A percentile compares a stretch with the other conserved stretches of the same genome.
These are phyloP conservation scores for Stenolophus ochropezus DNA, from an alignment of 2,888 invertebrate species.

Conservation along the genomic window DNA sequence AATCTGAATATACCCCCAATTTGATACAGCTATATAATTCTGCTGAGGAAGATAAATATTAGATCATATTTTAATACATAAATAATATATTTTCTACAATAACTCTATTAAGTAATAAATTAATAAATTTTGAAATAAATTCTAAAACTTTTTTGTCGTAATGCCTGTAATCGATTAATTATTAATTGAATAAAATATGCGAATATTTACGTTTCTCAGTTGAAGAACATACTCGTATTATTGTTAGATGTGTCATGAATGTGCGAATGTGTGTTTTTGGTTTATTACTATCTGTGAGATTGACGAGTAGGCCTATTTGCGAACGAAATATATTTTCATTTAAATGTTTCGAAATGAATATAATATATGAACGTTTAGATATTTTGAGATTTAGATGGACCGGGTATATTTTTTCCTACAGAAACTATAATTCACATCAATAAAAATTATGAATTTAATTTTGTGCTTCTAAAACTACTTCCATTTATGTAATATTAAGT, in stretches of 20 bases:
- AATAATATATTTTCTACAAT: too few relatives aligned
- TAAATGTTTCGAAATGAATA: conserved; percentile 27
- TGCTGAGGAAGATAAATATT: not conserved
- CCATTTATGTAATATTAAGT: not conserved
- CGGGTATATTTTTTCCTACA: conserved; percentile 14
- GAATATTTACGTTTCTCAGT: not conserved
- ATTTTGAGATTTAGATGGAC: conserved; percentile 28
- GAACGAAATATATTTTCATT: conserved; percentile 35
- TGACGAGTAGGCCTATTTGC: conserved; percentile 25
- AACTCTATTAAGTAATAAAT: too few relatives aligned
- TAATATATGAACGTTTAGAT: conserved; percentile 22
- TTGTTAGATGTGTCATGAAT: conserved; percentile 22
- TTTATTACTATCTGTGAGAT: not conserved
- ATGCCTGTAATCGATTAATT: too few relatives aligned
- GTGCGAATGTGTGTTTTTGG: not conserved
- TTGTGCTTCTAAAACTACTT: not conserved
- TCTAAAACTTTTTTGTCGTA: too few relatives aligned
- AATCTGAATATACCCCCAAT: not conserved
- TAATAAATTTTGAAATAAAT: too few relatives aligned
- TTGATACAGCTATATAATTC: not conserved
- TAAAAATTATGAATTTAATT: not conserved
- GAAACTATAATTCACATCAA: not conserved
- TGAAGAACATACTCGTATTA: conserved; percentile 10
- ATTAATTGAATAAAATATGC: too few relatives aligned
- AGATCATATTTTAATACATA: not conserved